Evolutionary conservation across 1,140 invertebrate species (phyloP), one percentile per base, ranked within the genome.

Genomic region (Drosophila setifemur): DNA sequence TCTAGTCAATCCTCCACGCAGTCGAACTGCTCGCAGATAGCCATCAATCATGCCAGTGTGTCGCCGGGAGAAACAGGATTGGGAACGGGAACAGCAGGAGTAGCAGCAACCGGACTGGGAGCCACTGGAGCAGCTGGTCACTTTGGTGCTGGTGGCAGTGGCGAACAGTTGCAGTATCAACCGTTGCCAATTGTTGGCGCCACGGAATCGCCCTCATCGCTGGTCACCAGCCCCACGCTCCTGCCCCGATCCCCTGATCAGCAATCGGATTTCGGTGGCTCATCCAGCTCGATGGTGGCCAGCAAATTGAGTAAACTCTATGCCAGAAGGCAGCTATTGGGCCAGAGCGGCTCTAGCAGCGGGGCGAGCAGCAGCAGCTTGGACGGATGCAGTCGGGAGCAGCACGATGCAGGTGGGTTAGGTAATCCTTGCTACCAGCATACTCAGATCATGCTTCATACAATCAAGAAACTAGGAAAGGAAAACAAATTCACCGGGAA

Each of bases 1-100:
- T 90, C 88, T 78, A 89, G 87, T 88, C 89, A 90, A 53, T 90
- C 88, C 18, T 90, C 88, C 18, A 90, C 88, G 43, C 88, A 89
- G 49, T 89, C 88, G 25, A 82, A 73, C 6, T 89, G 81, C 60
- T 89, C 88, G 9, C 88, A 90, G 61, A 85, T 88, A 39, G 88
- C 64, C 63, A 1, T 39, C 28, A n/a, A 35, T 26, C 28, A 19
- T 3, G 21, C 33, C 23, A 33, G 58, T 0, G 7, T 40, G 4
- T 35, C 78, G 21, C 40, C 58, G 28, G 18, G 8, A 14, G 8
- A 11, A 12, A 9, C 42, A 1, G 42, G 12, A 8, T 8, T 29
- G 28, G 25, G n/a, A 23, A 1, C 8, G 4, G 11, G 16, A 2
- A 1, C 11, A 2, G 26, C n/a, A 7, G 40, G 11, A 26, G 39